A percentile compares a stretch with the other conserved stretches of the same genome.
These are phyloP conservation scores for Zaprionus ornatus DNA, from an alignment of 1,140 invertebrate species.

Conservation along the genomic window DNA sequence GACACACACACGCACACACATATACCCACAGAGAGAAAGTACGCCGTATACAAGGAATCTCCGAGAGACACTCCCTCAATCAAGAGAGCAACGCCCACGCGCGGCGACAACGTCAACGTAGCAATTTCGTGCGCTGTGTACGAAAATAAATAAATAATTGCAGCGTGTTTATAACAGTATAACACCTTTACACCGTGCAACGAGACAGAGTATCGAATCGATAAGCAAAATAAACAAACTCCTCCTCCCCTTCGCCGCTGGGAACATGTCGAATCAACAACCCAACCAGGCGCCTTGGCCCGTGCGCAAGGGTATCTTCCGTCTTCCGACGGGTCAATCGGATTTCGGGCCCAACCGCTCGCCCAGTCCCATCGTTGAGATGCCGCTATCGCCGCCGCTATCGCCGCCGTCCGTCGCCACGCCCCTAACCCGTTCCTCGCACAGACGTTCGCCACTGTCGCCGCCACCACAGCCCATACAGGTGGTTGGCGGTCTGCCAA, in stretches of 20 bases:
- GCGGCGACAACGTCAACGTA: constrained; percentile 53
- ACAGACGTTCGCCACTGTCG: constrained; percentile 58
- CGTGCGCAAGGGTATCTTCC: constrained; percentile 87
- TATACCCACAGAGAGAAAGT: constrained; percentile 1
- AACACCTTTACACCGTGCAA: constrained; percentile 30
- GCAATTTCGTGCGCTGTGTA: constrained; percentile 75
- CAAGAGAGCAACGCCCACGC: constrained; percentile 32
- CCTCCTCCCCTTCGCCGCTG: not conserved
- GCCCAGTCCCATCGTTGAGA: constrained; percentile 81
- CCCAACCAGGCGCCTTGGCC: constrained; percentile 87
- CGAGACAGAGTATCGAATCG: constrained; percentile 13
- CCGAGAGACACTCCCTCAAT: constrained; percentile 17
- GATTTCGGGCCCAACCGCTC: constrained; percentile 79
- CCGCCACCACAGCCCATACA: constrained; percentile 80
- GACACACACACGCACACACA: constrained; percentile 13
- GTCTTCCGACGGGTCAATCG: constrained; percentile 84
- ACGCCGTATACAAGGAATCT: not conserved
- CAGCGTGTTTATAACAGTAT: constrained; percentile 39
- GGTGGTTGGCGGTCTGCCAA: constrained; percentile 52
- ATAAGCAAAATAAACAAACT: constrained; percentile 23
- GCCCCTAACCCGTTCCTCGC: constrained; percentile 56
- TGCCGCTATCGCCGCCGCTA: constrained; percentile 83
- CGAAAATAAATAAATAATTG: constrained; percentile 65
- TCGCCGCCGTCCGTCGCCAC: constrained; percentile 81
- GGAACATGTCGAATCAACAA: constrained; percentile 84